A percentile compares a stretch with the other conserved stretches of the same genome.
Conservation (phyloP, 2,888 invertebrate species). For the Acanthococcus lagerstroemiae region DNA sequence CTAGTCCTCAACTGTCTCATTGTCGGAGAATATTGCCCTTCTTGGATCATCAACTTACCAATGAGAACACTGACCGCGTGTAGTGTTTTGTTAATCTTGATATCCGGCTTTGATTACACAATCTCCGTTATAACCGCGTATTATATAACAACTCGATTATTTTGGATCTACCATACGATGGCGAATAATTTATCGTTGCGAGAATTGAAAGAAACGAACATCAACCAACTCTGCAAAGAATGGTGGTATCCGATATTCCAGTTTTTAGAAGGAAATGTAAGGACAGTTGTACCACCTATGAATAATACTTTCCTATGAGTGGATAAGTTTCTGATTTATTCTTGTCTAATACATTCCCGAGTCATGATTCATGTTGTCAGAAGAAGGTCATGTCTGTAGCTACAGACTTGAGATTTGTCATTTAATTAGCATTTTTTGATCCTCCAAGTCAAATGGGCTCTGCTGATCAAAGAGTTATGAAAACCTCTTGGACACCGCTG, state of each 20-base stretch:
- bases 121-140: slow-evolving; percentile 21
- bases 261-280: slow-evolving; percentile 17
- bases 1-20: slow-evolving; percentile 12
- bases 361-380: too few species aligned
- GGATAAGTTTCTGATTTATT: background rate
- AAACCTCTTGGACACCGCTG: too few species aligned
- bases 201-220: background rate
- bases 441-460: too few species aligned
- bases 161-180: slow-evolving; percentile 21
- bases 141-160: slow-evolving; percentile 15
- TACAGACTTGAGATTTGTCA: too few species aligned
- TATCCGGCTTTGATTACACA: slow-evolving; percentile 12
- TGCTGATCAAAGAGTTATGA: too few species aligned
- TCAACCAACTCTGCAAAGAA: slow-evolving; percentile 21
- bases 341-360: too few species aligned
- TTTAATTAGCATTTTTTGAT: too few species aligned
- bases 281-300: background rate
- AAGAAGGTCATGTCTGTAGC: too few species aligned
- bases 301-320: background rate
- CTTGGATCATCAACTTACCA: background rate
- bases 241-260: slow-evolving; percentile 25
- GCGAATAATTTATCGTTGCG: slow-evolving; percentile 20
- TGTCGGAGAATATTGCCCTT: slow-evolving; percentile 11
- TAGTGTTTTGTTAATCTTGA: background rate
- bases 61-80: background rate